Base-by-base conservation (phyloP, 2,113 vertebrate genomes). In the Embiotoca jacksoni region DNA sequence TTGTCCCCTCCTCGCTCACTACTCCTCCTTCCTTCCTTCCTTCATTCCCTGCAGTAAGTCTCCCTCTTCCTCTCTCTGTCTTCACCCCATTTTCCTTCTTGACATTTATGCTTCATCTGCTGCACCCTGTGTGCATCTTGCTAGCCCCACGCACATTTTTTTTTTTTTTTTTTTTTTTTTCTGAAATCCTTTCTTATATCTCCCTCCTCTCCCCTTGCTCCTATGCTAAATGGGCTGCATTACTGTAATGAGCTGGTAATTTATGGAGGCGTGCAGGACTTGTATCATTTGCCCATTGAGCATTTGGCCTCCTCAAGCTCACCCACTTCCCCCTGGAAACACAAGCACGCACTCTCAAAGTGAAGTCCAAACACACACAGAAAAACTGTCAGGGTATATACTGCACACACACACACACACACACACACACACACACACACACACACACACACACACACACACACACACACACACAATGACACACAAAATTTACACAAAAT, bases 161-260 rank as follows among this genome's bases (percentile, higher is more conserved):
- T 37, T 44, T 37, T 7, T 37, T 7, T 37, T 37, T 37, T 37
- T 44, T 44, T 44, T 67, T 59, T 33, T 69, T 70, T 69, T 50
- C 49, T 61, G 32, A 72, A 30, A 10, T 62, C 41, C 52, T 53
- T 71, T 81, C 65, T 68, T 62, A 75, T 66, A 66, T 61, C 63
- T 68, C 32, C 50, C 39, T 54, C 32, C 55, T 0, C 50, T 39
- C 69, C 52, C 55, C 58, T 11, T 54, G 59, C 44, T 60, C 46
- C 79, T 36, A 66, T 83, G 77, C 81, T 89, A 92, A 91, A 90
- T 90, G 86, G 84, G 65, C 82, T 93, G 91, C 91, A 88, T 91
- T 91, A 91, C 90, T 91, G 87, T 93, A 93, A 93, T 93, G 90
- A 91, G 90, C 84, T 83, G 83, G 88, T 91, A 90, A 93, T 92